Conservation (phyloP, 2,888 invertebrate species). For the Gymnosoma rotundatum region DNA sequence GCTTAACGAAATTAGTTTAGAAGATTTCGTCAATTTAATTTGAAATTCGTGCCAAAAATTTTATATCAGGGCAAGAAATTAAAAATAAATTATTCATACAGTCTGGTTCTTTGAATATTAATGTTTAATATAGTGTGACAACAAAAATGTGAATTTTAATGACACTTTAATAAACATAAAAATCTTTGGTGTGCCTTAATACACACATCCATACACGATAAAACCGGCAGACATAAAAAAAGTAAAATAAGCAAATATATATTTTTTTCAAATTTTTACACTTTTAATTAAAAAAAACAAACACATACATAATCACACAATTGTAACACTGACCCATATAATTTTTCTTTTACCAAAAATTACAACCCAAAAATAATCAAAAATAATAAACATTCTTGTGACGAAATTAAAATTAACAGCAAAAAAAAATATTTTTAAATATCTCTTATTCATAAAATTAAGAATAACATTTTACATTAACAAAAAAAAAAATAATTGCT, state of each 20-base stretch:
- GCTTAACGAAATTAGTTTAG: background rate
- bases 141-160: background rate
- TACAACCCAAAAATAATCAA: background rate
- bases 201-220: background rate
- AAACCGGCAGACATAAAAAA: slow-evolving; percentile 11
- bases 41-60: slow-evolving; percentile 30
- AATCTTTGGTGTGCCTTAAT: background rate
- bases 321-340: slow-evolving; percentile 57
- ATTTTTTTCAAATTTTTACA: slow-evolving; percentile 2
- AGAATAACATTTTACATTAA: too few relatives aligned
- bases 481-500: background rate
- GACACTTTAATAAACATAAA: background rate
- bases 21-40: background rate
- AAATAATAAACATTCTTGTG: background rate
- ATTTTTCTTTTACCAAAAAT: background rate
- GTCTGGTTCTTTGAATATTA: slow-evolving; percentile 14
- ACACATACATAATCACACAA: background rate
- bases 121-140: slow-evolving; percentile 24
- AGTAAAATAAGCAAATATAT: slow-evolving; percentile 8
- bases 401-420: too few relatives aligned
- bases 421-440: too few relatives aligned
- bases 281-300: slow-evolving; percentile 14
- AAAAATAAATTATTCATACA: background rate
- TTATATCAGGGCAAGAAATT: background rate
- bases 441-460: too few relatives aligned